phyloP scores from a whole-genome alignment of 1,140 invertebrate genomes.

The Trachymyrmex cornetzi region DNA sequence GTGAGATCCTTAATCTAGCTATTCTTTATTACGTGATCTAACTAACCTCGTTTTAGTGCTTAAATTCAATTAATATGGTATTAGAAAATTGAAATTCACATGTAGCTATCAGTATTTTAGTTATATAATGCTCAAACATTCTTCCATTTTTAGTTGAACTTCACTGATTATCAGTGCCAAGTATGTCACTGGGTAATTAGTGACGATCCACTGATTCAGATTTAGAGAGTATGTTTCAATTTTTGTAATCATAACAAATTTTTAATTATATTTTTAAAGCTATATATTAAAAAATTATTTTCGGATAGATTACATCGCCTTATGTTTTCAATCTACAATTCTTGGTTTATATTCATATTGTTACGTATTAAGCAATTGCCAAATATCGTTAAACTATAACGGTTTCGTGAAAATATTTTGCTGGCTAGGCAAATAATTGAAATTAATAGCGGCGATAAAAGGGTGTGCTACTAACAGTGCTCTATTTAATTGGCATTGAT shows the following conservation, averaged over 20 bases:
- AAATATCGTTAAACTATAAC: constrained; percentile 36
- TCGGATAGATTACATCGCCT: neutral
- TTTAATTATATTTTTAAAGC: neutral
- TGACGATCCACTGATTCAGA: too few relatives aligned
- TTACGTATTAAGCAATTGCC: neutral
- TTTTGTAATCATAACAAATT: neutral
- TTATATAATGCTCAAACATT: too few relatives aligned
- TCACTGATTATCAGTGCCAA: too few relatives aligned
- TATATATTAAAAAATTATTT: neutral
- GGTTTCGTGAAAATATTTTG: constrained; percentile 48
- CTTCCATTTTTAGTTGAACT: too few relatives aligned
- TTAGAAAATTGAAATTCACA: too few relatives aligned
- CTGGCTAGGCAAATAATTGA: constrained; percentile 29
- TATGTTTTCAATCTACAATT: neutral
- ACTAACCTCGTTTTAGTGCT: too few relatives aligned
- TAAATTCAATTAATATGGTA: too few relatives aligned
- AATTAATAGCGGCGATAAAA: constrained; percentile 54
- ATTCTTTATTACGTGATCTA: too few relatives aligned
- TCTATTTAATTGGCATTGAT: constrained; percentile 58
- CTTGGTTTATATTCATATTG: neutral
- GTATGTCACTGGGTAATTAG: too few relatives aligned
- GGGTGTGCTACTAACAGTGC: constrained; percentile 1
- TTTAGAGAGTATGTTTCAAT: too few relatives aligned
- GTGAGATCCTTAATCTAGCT: too few relatives aligned
- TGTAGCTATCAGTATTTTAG: too few relatives aligned